phyloP scores from a whole-genome alignment of 2,113 vertebrate genomes.

The Podilymbus podiceps region DNA sequence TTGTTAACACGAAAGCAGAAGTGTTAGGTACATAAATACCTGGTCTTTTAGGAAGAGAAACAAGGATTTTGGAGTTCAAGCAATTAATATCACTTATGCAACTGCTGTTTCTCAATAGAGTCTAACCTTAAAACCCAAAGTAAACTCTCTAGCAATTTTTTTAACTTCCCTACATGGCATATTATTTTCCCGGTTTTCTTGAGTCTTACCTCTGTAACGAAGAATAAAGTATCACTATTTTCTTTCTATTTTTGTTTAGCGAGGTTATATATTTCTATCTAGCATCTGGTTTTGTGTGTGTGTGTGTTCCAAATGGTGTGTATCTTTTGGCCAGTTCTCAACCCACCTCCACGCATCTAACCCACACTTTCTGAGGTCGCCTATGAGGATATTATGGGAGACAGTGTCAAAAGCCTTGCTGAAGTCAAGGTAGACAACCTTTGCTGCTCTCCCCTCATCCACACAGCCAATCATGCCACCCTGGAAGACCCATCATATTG shows the following conservation, averaged over 20 bases:
- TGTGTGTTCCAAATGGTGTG: not conserved
- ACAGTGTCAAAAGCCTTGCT: too few species aligned
- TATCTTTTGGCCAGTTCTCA: not conserved
- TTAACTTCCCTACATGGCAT: not conserved
- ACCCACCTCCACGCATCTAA: too few species aligned
- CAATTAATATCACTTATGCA: not conserved
- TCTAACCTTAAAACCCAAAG: not conserved
- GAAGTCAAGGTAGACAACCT: too few species aligned
- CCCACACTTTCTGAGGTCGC: too few species aligned
- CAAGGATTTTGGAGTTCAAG: not conserved
- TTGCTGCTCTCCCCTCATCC: too few species aligned
- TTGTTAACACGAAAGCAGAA: not conserved
- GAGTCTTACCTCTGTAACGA: not conserved
- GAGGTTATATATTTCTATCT: not conserved
- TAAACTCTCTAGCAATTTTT: not conserved
- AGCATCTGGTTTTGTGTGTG: not conserved
- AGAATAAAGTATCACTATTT: not conserved
- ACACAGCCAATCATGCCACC: too few species aligned
- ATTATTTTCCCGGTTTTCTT: not conserved
- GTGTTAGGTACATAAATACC: not conserved
- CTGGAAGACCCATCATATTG: too few species aligned
- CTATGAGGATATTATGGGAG: too few species aligned
- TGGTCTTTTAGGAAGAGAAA: not conserved
- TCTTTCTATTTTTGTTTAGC: not conserved
- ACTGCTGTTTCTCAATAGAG: not conserved